A percentile compares a stretch with the other conserved stretches of the same genome.
Evolutionary conservation across 2,113 vertebrate species (phyloP).

Genomic region (Vulpes ferrilata): DNA sequence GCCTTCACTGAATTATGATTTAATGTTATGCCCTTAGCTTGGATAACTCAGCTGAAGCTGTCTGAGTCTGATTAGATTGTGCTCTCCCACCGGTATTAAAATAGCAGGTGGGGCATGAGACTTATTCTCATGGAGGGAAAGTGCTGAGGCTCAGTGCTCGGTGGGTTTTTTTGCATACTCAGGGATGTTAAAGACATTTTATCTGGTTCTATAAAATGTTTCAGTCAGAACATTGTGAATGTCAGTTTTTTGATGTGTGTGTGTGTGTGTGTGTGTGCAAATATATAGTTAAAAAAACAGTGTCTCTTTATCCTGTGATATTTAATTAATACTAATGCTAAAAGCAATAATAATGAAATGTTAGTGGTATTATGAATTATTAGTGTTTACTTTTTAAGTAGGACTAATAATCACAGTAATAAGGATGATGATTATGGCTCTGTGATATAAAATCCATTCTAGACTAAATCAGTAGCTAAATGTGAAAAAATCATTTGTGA

Average conservation of each 20-base stretch:
- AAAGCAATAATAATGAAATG: neutral
- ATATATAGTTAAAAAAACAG: neutral
- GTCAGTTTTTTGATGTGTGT: neutral
- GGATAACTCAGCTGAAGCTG: neutral
- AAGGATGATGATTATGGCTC: neutral
- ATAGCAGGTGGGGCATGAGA: neutral
- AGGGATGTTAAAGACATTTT: neutral
- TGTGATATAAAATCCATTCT: neutral
- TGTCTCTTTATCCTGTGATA: neutral
- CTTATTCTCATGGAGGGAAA: neutral
- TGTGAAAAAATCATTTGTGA: neutral
- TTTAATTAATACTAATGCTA: neutral
- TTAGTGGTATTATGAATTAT: neutral
- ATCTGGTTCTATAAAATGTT: neutral
- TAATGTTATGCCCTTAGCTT: conserved; percentile 10
- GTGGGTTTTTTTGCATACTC: neutral
- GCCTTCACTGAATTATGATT: conserved; percentile 9
- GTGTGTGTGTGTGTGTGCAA: neutral
- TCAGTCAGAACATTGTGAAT: neutral
- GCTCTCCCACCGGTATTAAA: neutral
- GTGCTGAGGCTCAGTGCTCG: neutral
- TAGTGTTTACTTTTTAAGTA: conserved; percentile 6
- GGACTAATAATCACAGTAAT: neutral
- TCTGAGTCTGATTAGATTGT: conserved; percentile 48
- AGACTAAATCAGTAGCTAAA: neutral